A percentile compares a stretch with the other conserved stretches of the same genome.
These are phyloP conservation scores for Sebastiscus tertius DNA, from an alignment of 2,797 vertebrate species.

Conservation along the genomic window DNA sequence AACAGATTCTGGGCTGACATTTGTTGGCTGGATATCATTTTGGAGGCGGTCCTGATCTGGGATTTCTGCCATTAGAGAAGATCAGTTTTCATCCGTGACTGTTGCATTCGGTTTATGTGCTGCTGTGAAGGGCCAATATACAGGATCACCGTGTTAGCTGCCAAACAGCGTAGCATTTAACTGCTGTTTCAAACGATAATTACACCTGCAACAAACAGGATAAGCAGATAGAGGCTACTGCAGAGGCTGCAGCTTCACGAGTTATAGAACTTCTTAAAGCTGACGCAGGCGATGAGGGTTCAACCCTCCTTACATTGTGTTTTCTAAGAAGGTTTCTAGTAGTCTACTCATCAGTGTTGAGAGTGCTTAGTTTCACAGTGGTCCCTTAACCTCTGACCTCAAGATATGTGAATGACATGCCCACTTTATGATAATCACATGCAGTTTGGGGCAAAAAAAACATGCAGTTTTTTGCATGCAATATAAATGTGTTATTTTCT, in stretches of 20 bases:
- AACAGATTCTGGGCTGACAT: neutral
- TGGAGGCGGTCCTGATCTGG: slow-evolving; percentile 3
- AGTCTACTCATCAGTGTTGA: too few species aligned
- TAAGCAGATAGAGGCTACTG: neutral
- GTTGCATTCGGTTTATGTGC: neutral
- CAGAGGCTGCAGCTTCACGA: neutral
- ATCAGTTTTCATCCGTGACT: neutral
- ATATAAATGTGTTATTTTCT: too few species aligned
- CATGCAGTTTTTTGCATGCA: too few species aligned
- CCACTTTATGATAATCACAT: too few species aligned
- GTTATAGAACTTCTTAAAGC: neutral
- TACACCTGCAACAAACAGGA: slow-evolving; percentile 5
- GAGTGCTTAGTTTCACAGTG: too few species aligned
- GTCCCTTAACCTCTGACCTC: too few species aligned
- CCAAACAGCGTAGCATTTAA: neutral
- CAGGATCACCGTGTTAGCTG: neutral
- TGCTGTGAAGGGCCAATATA: neutral
- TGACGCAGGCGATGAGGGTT: neutral
- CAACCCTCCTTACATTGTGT: neutral
- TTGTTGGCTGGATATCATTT: neutral
- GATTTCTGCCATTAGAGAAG: slow-evolving; percentile 20
- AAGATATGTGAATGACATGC: too few species aligned
- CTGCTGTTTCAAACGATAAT: neutral
- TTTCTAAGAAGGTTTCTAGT: neutral
- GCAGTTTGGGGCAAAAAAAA: too few species aligned